These are phyloP conservation scores for Neostethus bicornis DNA, from an alignment of 2,797 vertebrate species.

Conservation along the genomic window DNA sequence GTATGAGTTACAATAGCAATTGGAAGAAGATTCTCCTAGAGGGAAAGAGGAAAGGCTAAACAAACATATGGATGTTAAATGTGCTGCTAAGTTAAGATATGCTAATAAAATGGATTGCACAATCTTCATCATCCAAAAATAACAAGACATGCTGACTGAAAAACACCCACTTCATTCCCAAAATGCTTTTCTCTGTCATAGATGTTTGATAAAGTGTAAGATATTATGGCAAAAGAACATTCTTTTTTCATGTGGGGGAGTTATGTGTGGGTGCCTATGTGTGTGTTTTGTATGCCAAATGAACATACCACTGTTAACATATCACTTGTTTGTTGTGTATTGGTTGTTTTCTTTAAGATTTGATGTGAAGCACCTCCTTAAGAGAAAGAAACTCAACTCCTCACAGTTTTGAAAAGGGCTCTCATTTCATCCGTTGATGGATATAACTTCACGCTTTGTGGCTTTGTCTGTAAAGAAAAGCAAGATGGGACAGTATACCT, in stretches of 20 bases:
- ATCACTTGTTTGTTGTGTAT: constrained; percentile 34
- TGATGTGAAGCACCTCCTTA: constrained; percentile 13
- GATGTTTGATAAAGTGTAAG: constrained; percentile 66
- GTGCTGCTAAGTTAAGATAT: constrained; percentile 18
- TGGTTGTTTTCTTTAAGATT: constrained; percentile 28
- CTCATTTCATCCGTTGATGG: constrained; percentile 6
- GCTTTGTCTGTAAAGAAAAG: constrained; percentile 10
- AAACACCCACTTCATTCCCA: constrained; percentile 20
- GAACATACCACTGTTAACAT: constrained; percentile 41
- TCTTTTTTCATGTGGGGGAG: constrained; percentile 38
- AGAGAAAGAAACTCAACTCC: constrained; percentile 25
- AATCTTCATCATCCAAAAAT: constrained; percentile 34
- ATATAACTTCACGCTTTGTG: constrained; percentile 17
- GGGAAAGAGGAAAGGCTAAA: not conserved
- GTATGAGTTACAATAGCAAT: not conserved
- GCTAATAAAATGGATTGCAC: constrained; percentile 15
- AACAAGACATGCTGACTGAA: constrained; percentile 30
- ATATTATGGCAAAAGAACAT: constrained; percentile 48
- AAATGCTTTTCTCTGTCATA: constrained; percentile 49
- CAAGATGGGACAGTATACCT: constrained; percentile 19
- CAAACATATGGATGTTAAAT: constrained; percentile 3
- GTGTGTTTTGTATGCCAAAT: constrained; percentile 12
- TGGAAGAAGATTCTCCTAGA: not conserved
- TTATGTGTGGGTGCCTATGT: constrained; percentile 10
- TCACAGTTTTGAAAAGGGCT: constrained; percentile 10